Evolutionary conservation across 2,113 vertebrate genomes (phyloP), one percentile per base, ranked within the genome.

Genomic region (Geococcyx californianus): DNA sequence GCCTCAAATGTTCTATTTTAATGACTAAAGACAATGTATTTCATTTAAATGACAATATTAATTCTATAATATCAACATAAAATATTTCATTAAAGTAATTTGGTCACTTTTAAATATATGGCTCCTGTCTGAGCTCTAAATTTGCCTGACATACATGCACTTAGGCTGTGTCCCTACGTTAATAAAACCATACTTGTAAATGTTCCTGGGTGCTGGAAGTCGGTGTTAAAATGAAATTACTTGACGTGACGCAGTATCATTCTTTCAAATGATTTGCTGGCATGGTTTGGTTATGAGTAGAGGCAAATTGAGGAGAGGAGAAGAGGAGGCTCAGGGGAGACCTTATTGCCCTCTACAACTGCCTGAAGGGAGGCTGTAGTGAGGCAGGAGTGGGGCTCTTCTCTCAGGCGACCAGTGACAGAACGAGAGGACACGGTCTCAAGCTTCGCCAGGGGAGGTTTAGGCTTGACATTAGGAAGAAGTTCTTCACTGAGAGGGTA

Each of bases 211-310:
- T 40, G 52, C 19, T 26, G 25, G 5, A 59, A 90, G 9, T 29
- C 47, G 20, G n/a, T 16, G 28, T 66, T n/a, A 78, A 62, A 81
- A 40, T 52, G 62, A 76, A 90, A 73, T 13, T 6, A 12, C 24
- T 29, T 28, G 11, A 75, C 24, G 16, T 42, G 75, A 23, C 0
- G 1, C 44, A 3, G 0, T 36, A 52, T 10, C 9, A 5, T 19
- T 23, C 19, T 29, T 51, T 6, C 51, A 60, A 33, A 34, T 0
- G 2, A 74, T 20, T 64, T 21, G 31, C 20, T 67, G 36, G 8
- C 21, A 54, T 3, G 12, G 31, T 45, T 69, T 66, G 24, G 7
- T 11, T 77, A 21, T 23, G 36, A 81, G 45, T 21, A 58, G 5
- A 73, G 40, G 10, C 12, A 69, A 42, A 77, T 0, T 28, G 40